phyloP scores from a whole-genome alignment of 2,113 vertebrate species.

The Kobus ellipsiprymnus region DNA sequence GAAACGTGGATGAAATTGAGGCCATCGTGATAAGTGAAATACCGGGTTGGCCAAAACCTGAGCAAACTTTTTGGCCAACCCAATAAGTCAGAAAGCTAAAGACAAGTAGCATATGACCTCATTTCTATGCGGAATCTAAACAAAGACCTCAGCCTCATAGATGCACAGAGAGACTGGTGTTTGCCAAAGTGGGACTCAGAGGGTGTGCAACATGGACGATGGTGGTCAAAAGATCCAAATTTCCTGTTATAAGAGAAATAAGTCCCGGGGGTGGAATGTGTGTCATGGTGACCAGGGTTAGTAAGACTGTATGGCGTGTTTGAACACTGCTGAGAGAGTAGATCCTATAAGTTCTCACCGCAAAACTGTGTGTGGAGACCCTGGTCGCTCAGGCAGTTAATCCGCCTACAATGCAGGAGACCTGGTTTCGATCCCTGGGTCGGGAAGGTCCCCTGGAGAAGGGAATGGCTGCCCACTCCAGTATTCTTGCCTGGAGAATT shows the following conservation, averaged over 20 bases:
- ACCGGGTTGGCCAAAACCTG: background rate
- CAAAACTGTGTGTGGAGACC: background rate
- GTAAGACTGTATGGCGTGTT: background rate
- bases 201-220: too few relatives aligned
- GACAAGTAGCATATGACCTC: background rate
- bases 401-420: background rate
- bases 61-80: background rate
- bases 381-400: background rate
- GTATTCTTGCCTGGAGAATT: background rate
- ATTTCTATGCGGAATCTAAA: background rate
- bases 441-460: background rate
- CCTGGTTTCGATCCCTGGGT: fast-evolving
- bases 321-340: background rate
- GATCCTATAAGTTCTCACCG: background rate
- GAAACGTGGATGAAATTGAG: background rate
- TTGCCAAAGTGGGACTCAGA: background rate
- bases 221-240: background rate
- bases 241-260: background rate
- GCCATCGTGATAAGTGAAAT: background rate
- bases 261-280: fast-evolving
- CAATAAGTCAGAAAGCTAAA: background rate
- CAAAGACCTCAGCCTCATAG: background rate
- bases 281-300: fast-evolving
- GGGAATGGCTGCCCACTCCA: background rate
- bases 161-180: too few relatives aligned